phyloP scores from a whole-genome alignment of 2,888 invertebrate genomes.

The Rhopalosiphum nymphaeae region DNA sequence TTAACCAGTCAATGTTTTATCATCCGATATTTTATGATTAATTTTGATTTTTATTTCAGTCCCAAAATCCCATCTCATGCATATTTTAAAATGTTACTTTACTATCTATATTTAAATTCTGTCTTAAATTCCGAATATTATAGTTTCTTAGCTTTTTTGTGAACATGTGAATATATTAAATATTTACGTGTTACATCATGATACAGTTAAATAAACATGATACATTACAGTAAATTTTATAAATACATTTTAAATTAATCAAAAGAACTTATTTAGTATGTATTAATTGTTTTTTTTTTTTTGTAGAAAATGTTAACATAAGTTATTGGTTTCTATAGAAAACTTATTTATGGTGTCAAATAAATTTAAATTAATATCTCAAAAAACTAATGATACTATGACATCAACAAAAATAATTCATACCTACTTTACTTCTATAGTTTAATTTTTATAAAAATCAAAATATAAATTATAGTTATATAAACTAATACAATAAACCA shows the following conservation, averaged over 20 bases:
- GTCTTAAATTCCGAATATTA: background rate
- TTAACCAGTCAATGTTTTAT: background rate
- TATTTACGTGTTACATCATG: background rate
- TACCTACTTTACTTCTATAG: background rate
- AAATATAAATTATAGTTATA: background rate
- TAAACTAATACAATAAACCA: background rate
- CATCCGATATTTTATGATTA: conserved; percentile 12
- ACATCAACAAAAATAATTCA: background rate
- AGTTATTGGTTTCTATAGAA: background rate
- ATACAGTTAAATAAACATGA: background rate
- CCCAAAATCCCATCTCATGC: conserved; percentile 39
- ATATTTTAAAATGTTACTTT: conserved; percentile 46
- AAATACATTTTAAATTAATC: background rate
- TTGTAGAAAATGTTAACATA: background rate
- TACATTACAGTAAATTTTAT: background rate
- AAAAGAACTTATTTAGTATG: background rate
- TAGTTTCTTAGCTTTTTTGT: background rate
- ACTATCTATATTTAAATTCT: conserved; percentile 12
- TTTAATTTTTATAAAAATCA: background rate
- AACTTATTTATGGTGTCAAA: background rate
- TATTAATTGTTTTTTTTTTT: background rate
- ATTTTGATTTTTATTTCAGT: conserved; percentile 26
- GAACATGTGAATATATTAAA: background rate
- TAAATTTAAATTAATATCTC: background rate
- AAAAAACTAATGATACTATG: background rate